Evolutionary conservation across 2,888 invertebrate genomes (phyloP), one percentile per base, ranked within the genome.

Genomic region (Erynnis tages): DNA sequence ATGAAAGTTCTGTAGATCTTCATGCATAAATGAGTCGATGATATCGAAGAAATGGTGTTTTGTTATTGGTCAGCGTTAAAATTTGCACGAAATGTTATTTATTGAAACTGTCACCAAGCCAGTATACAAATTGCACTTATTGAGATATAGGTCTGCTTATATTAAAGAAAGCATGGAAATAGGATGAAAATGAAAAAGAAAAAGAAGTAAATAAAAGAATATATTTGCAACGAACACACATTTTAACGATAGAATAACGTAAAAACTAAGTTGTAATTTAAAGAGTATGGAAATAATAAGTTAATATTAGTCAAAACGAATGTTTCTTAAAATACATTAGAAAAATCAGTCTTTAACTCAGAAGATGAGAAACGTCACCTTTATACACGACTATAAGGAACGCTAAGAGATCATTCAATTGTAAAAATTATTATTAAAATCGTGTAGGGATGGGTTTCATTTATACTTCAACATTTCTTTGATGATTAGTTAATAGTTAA

Each of bases 211-310:
- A 88, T 85, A 88, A 87, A 87, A 82, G 79, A 85, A 78, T 88
- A 87, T 88, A 89, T 88, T 89, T 88, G 89, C 85, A 88, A 88
- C 88, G 85, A 85, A 87, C 87, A 87, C 88, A 84, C 80, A 79
- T 68, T 35, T 30, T 86, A 85, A 88, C 88, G 83, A 82, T 74
- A 79, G 71, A 79, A 76, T 85, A 80, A 85, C 75, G 79, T 74
- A 77, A 69, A 75, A 78, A 62, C 63, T 69, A 65, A 52, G 64
- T 61, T 67, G 62, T 60, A 65, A 67, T 60, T 63, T 60, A 68
- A 74, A 69, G 61, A 79, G 76, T 79, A 82, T 78, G 78, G 74
- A 76, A 78, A 76, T n/a, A 77, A 73, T 76, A 79, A 72, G 63
- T 63, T 61, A 59, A 59, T 59, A 61, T 60, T 59, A 59, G 55